Evolutionary conservation across 1,140 invertebrate genomes (phyloP), one percentile per base, ranked within the genome.

Genomic region (Diorhabda elongata): DNA sequence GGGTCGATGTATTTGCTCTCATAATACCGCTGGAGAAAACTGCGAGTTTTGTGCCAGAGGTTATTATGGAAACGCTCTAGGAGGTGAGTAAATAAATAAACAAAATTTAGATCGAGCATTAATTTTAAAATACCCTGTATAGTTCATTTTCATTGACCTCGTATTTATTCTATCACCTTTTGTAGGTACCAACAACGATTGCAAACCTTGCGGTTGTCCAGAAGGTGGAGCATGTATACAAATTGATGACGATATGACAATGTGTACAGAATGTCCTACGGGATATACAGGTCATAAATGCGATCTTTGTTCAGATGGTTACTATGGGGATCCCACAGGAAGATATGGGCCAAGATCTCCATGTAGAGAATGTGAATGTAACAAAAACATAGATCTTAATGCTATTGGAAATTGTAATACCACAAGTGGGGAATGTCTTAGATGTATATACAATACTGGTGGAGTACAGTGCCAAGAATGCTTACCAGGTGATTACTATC

Each of bases 371-470:
- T 99, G 98, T 78, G 92, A 95, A 64, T 99, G 97, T 77, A 99
- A 97, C 79, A 90, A 90, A 44, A 99, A 99, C 77, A 95, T 99
- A 47, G 98, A 99, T 80, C 86, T 91, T 0, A 98, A 97, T 81
- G 93, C 92, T 3, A 93, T 98, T 11, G 92, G 94, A 58, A 98
- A 97, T 80, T 98, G 96, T 77, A 93, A 98, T 78, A 86, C 94
- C 57, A 92, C 91, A 5, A 96, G 92, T 43, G 97, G 97, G 58
- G 91, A 97, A 80, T 99, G 98, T 85, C 81, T 97, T 0, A 98
- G 98, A 78, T 99, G 98, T 81, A 96, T 98, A 68, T 94, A 98
- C 80, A 98, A 98, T 76, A 98, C 97, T 3, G 95, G 89, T 44
- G 98, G 98, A 3, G 80, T 84, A 8, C 87, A 90, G 73, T 95